Evolutionary conservation across 2,113 vertebrate genomes (phyloP).

Genomic region (Okapia johnstoni): DNA sequence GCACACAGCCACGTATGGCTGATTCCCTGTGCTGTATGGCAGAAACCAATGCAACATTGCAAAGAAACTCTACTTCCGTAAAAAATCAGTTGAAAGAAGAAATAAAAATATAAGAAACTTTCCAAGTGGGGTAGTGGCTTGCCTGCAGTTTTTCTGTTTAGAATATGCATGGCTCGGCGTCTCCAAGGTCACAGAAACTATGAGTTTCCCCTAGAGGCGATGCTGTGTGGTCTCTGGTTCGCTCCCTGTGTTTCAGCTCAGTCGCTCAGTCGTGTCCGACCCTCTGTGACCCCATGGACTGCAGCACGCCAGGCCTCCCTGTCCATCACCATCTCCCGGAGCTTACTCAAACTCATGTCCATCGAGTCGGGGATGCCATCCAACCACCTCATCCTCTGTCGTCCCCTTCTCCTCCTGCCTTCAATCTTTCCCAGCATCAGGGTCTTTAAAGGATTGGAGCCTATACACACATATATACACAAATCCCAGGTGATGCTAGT

Average conservation of each 20-base stretch:
- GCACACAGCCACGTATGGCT: fast-evolving
- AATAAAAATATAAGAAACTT: not conserved
- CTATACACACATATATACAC: fast-evolving
- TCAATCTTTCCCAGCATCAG: not conserved
- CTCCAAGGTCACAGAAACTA: fast-evolving
- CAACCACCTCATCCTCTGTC: not conserved
- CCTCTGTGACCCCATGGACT: fast-evolving
- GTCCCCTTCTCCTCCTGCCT: not conserved
- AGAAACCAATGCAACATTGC: fast-evolving
- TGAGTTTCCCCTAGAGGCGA: fast-evolving
- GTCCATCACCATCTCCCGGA: fast-evolving
- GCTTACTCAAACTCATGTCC: fast-evolving
- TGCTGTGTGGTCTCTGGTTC: fast-evolving
- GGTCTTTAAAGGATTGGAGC: not conserved
- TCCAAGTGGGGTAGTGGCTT: fast-evolving
- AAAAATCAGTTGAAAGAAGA: not conserved
- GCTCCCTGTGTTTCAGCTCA: not conserved
- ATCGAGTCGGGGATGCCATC: fast-evolving
- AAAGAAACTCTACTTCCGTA: not conserved
- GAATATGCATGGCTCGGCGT: fast-evolving
- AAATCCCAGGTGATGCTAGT: not conserved
- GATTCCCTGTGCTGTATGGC: not conserved
- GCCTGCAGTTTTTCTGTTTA: not conserved
- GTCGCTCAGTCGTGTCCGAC: fast-evolving
- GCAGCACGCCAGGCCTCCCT: not conserved